phyloP scores from a whole-genome alignment of 1,140 invertebrate species.

The Wasmannia auropunctata region DNA sequence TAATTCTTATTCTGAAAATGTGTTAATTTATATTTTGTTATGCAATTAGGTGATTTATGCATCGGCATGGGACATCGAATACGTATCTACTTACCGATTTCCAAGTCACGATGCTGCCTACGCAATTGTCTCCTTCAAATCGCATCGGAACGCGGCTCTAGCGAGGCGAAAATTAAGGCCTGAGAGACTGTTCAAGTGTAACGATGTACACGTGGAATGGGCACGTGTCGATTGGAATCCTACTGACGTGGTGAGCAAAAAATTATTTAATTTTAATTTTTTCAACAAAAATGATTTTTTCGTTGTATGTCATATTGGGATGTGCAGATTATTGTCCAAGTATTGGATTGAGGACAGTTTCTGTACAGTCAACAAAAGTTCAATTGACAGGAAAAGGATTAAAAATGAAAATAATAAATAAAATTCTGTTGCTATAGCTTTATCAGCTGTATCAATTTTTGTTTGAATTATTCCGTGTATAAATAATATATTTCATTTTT shows the following conservation, averaged over 20 bases:
- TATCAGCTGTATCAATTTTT: too few relatives aligned
- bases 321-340: not conserved
- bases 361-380: not conserved
- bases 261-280: not conserved
- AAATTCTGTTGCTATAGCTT: too few relatives aligned
- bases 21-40: slow-evolving; percentile 13
- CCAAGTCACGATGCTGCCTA: slow-evolving; percentile 67
- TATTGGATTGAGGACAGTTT: too few relatives aligned
- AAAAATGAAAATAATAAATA: not conserved
- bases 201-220: slow-evolving; percentile 87
- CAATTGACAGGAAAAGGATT: not conserved
- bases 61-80: slow-evolving; percentile 75
- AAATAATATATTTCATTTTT: too few relatives aligned
- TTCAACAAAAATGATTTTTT: not conserved
- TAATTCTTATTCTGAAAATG: not conserved
- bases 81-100: slow-evolving; percentile 76
- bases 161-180: slow-evolving; percentile 88
- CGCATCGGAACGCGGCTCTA: slow-evolving; percentile 89
- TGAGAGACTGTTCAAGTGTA: slow-evolving; percentile 84
- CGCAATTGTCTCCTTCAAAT: slow-evolving; percentile 90
- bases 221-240: slow-evolving; percentile 85
- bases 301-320: not conserved
- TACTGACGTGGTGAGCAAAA: slow-evolving; percentile 77
- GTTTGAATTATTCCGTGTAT: too few relatives aligned
- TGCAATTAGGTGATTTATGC: slow-evolving; percentile 76